A percentile compares a stretch with the other conserved stretches of the same genome.
Evolutionary conservation across 2,888 invertebrate genomes (phyloP).

Genomic region (Hydroisotoma schaefferi): DNA sequence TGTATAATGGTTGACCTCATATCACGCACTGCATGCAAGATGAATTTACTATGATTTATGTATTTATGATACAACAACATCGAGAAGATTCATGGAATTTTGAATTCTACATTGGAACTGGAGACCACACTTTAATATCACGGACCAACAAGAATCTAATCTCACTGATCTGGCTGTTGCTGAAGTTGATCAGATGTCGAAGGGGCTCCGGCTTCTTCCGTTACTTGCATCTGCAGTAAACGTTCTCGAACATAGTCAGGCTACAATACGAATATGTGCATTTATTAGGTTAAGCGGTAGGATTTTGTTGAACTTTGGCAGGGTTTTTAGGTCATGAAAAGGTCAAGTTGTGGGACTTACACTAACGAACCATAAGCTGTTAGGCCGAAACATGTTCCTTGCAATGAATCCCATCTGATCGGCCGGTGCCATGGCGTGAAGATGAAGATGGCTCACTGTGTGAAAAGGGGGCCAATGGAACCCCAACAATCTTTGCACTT

Average conservation of each 20-base stretch:
- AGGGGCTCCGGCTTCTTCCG: constrained; percentile 1
- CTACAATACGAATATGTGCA: neutral
- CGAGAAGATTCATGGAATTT: constrained; percentile 10
- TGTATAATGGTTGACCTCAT: constrained; percentile 12
- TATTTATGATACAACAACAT: constrained; percentile 14
- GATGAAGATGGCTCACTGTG: constrained; percentile 74
- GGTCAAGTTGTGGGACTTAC: too few species aligned
- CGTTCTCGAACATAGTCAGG: constrained; percentile 23
- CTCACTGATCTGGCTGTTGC: constrained; percentile 11
- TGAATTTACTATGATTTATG: constrained; percentile 16
- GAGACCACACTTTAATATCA: constrained; percentile 16
- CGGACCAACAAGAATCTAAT: neutral
- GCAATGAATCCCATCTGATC: constrained; percentile 67
- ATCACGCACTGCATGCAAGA: constrained; percentile 15
- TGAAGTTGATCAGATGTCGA: neutral
- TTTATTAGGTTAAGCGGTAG: neutral
- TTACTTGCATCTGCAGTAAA: constrained; percentile 9
- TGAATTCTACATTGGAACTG: constrained; percentile 13
- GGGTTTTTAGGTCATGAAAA: too few species aligned
- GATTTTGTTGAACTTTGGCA: too few species aligned
- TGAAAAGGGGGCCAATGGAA: constrained; percentile 91
- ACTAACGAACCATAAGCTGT: constrained; percentile 76
- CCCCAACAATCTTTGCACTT: constrained; percentile 53
- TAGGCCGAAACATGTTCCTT: constrained; percentile 64
- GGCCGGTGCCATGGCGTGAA: constrained; percentile 78